These are phyloP conservation scores for Oeneis ivallda DNA, from an alignment of 2,888 invertebrate species.

Conservation along the genomic window DNA sequence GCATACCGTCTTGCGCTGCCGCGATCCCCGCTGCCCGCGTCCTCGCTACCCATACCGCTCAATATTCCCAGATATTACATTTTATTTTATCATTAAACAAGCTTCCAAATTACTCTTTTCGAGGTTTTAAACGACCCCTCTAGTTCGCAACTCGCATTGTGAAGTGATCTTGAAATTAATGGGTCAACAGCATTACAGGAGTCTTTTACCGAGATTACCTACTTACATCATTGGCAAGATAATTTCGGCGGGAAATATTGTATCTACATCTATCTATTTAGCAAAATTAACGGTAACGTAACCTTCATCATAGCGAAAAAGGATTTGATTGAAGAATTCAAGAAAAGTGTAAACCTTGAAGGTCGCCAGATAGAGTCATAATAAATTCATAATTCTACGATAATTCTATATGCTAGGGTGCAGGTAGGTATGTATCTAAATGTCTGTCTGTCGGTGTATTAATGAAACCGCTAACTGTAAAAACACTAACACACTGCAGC, in stretches of 20 bases:
- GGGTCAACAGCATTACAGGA: slow-evolving; percentile 65
- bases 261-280: slow-evolving; percentile 10
- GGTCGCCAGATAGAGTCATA: neutral
- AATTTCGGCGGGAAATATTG: slow-evolving; percentile 73
- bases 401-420: neutral
- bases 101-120: slow-evolving; percentile 9
- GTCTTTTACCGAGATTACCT: slow-evolving; percentile 57
- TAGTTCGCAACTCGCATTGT: slow-evolving; percentile 22
- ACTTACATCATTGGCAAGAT: slow-evolving; percentile 68
- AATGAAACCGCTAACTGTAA: too few species aligned
- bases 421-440: neutral
- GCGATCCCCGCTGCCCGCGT: slow-evolving; percentile 50
- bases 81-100: slow-evolving; percentile 22
- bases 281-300: neutral
- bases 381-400: neutral
- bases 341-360: neutral
- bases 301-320: neutral
- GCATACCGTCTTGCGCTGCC: slow-evolving; percentile 68
- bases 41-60: slow-evolving; percentile 59
- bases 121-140: slow-evolving; percentile 3
- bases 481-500: too few species aligned
- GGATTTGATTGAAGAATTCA: neutral
- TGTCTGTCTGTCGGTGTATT: too few species aligned
- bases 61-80: slow-evolving; percentile 49
- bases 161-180: slow-evolving; percentile 56